phyloP scores from a whole-genome alignment of 2,113 vertebrate species.

The Merops nubicus region DNA sequence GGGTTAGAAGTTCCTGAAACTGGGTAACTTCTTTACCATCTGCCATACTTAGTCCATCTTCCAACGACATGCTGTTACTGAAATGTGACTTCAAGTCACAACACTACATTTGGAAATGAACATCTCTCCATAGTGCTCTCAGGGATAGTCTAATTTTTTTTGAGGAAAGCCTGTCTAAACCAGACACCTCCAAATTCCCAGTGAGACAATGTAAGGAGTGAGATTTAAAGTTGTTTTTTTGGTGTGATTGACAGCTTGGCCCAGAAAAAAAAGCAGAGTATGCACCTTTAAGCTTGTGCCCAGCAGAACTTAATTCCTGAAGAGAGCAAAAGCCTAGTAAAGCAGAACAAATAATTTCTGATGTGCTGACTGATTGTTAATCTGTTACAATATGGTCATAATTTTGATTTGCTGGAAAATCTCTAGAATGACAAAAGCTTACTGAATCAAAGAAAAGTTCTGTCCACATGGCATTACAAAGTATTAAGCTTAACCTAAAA shows the following conservation, averaged over 20 bases:
- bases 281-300: not conserved
- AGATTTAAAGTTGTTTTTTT: not conserved
- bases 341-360: not conserved
- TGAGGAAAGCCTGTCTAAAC: not conserved
- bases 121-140: not conserved
- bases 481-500: not conserved
- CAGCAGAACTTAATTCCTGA: not conserved
- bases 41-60: not conserved
- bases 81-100: not conserved
- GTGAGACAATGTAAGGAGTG: not conserved
- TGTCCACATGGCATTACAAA: not conserved
- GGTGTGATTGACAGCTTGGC: not conserved
- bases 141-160: not conserved
- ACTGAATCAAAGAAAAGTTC: not conserved
- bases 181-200: not conserved
- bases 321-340: not conserved
- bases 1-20: not conserved
- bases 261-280: not conserved
- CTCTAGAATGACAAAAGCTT: not conserved
- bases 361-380: not conserved
- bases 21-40: fast-evolving
- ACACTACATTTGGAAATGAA: not conserved
- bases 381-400: not conserved
- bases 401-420: not conserved
- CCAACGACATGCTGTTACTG: not conserved